These are phyloP conservation scores for Apotomis betuletana DNA, from an alignment of 2,888 invertebrate genomes.

Conservation along the genomic window DNA sequence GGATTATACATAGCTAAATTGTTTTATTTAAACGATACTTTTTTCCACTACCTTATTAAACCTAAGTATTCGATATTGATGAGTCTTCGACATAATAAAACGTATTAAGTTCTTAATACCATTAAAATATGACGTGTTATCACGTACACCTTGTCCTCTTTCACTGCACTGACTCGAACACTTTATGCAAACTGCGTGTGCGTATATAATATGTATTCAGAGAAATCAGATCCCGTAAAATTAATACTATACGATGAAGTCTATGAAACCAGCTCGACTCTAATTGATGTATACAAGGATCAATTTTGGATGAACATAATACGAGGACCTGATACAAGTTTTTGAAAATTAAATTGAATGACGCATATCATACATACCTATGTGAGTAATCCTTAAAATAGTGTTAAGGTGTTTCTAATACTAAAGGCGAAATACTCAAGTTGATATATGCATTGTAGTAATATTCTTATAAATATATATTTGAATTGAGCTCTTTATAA, in stretches of 20 bases:
- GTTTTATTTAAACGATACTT: too few species aligned
- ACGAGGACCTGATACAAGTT: not conserved
- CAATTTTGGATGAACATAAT: not conserved
- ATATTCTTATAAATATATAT: too few species aligned
- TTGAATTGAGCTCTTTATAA: not conserved
- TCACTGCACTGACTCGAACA: slow-evolving; percentile 1
- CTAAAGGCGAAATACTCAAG: not conserved
- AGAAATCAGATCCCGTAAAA: not conserved
- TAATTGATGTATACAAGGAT: not conserved
- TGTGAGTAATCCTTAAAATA: not conserved
- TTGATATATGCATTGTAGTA: too few species aligned
- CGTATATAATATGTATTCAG: not conserved
- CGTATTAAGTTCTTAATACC: too few species aligned
- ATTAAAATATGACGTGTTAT: slow-evolving; percentile 2
- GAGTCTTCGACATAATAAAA: too few species aligned
- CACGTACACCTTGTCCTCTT: slow-evolving; percentile 26
- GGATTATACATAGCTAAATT: too few species aligned
- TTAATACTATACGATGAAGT: not conserved
- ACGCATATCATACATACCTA: not conserved
- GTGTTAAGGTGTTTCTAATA: not conserved
- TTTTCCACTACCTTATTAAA: too few species aligned
- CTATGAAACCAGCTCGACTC: not conserved
- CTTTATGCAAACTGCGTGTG: not conserved
- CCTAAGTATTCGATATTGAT: too few species aligned
- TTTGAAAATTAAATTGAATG: not conserved